Conservation (phyloP, 2,113 vertebrate genomes). For the Meles meles region DNA sequence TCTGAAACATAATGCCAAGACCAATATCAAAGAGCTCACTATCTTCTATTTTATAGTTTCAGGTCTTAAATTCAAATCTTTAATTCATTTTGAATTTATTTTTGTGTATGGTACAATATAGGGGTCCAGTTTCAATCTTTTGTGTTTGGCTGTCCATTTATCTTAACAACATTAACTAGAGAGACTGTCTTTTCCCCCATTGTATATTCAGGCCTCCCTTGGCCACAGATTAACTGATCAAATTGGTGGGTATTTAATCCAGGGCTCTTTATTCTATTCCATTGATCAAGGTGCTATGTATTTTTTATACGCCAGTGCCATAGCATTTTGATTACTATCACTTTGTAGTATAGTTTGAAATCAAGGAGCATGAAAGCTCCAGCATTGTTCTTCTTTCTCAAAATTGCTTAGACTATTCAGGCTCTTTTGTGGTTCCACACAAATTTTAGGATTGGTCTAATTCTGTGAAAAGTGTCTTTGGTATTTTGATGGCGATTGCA, state of each 20-base stretch:
- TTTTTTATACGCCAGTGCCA: neutral
- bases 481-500: neutral
- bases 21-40: neutral
- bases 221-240: neutral
- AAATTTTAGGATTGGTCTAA: neutral
- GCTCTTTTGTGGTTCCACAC: neutral
- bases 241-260: neutral
- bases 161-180: neutral
- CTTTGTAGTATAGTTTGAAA: neutral
- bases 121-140: neutral
- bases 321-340: neutral
- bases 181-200: neutral
- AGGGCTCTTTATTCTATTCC: neutral
- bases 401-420: neutral
- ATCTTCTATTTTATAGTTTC: neutral
- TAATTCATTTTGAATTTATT: neutral
- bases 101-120: neutral
- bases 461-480: neutral
- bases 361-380: neutral
- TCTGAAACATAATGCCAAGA: neutral
- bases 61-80: neutral
- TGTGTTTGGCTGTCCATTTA: neutral
- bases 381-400: neutral
- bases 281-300: neutral
- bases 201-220: neutral